Conservation (phyloP, 2,113 vertebrate genomes). For the Notothenia rossii region DNA sequence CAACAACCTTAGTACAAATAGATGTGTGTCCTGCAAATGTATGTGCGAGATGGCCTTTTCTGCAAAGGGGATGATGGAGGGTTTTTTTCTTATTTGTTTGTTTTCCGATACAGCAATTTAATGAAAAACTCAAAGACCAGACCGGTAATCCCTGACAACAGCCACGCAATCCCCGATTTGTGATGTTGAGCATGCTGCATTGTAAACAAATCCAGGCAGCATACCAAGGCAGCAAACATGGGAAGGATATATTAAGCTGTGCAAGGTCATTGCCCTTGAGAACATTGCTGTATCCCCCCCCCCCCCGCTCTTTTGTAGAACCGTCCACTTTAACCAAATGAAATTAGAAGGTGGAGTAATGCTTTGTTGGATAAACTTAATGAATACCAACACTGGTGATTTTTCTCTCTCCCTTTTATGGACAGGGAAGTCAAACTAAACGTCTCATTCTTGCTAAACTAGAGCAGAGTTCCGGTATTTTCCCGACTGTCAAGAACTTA, state of each 20-base stretch:
- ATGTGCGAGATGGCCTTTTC: conserved; percentile 38
- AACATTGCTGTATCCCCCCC: background rate
- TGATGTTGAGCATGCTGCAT: conserved; percentile 75
- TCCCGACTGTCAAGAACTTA: conserved; percentile 43
- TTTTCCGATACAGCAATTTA: conserved; percentile 71
- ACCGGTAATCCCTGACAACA: conserved; percentile 75
- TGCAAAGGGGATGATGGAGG: conserved; percentile 36
- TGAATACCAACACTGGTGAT: background rate
- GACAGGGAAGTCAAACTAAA: conserved; percentile 45
- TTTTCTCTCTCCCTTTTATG: background rate
- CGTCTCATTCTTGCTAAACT: conserved; percentile 26
- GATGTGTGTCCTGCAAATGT: conserved; percentile 36
- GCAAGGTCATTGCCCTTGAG: conserved; percentile 68
- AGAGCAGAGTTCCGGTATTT: conserved; percentile 44
- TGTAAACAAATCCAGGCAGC: conserved; percentile 67
- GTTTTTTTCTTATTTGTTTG: conserved; percentile 36
- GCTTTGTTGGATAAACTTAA: conserved; percentile 45
- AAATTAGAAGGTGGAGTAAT: conserved; percentile 16
- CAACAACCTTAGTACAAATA: background rate
- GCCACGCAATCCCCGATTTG: conserved; percentile 77
- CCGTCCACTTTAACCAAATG: conserved; percentile 33
- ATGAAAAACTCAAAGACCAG: conserved; percentile 72
- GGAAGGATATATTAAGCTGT: conserved; percentile 60
- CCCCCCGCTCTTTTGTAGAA: background rate
- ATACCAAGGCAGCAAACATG: conserved; percentile 52